These are phyloP conservation scores for Jacana jacana DNA, from an alignment of 2,113 vertebrate genomes.

Conservation along the genomic window DNA sequence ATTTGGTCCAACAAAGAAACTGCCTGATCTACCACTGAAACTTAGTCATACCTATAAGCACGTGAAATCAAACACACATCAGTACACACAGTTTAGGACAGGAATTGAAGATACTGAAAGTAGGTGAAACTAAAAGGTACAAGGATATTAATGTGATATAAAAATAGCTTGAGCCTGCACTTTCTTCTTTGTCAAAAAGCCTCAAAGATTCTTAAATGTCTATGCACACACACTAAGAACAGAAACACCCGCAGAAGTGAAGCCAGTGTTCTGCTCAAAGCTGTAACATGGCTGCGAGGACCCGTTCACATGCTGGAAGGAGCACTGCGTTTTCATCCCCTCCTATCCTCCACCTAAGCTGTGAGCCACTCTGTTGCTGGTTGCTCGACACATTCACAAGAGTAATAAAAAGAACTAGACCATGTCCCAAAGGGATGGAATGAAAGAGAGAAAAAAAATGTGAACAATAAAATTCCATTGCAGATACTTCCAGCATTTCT, in stretches of 20 bases:
- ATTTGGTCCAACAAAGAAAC: neutral
- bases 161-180: neutral
- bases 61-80: neutral
- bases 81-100: neutral
- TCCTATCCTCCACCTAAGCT: neutral
- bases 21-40: neutral
- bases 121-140: neutral
- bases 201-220: neutral
- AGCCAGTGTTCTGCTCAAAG: neutral
- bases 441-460: neutral
- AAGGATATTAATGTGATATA: neutral
- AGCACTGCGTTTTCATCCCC: neutral
- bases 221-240: neutral
- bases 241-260: neutral
- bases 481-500: neutral
- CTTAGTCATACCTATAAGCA: neutral
- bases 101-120: neutral
- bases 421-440: neutral
- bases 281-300: neutral
- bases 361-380: neutral
- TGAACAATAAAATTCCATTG: neutral
- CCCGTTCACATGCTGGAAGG: neutral
- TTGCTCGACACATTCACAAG: neutral
- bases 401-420: slow-evolving; percentile 47
- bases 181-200: neutral